These are phyloP conservation scores for Planococcus citri DNA, from an alignment of 1,140 invertebrate species.

Conservation along the genomic window DNA sequence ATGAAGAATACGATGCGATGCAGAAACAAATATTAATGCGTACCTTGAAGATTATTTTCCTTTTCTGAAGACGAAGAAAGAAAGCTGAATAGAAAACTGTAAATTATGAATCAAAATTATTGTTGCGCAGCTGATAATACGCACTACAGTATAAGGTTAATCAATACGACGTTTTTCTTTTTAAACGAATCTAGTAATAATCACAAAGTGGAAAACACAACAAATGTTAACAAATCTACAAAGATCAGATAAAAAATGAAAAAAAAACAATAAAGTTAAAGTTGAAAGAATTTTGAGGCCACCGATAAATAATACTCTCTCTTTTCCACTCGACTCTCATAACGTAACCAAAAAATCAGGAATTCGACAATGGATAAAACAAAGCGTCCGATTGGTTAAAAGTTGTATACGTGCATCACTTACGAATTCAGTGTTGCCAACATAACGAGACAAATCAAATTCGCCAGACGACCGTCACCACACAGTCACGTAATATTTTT, in stretches of 20 bases:
- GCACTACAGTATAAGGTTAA: background rate
- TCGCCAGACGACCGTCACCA: no score
- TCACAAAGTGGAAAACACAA: slow-evolving; percentile 11
- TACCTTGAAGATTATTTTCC: background rate
- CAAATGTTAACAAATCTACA: background rate
- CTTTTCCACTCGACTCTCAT: background rate
- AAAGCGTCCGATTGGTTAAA: background rate
- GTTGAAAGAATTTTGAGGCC: slow-evolving; percentile 14
- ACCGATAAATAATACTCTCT: slow-evolving; percentile 15
- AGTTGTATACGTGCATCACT: slow-evolving; percentile 12
- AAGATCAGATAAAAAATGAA: slow-evolving; percentile 4
- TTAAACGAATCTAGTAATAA: background rate
- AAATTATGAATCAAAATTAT: background rate
- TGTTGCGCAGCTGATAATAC: slow-evolving; percentile 16
- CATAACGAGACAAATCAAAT: no score
- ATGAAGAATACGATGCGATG: background rate
- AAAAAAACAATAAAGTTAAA: slow-evolving; percentile 9
- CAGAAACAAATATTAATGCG: background rate
- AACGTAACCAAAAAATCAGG: slow-evolving; percentile 13
- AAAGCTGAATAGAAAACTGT: background rate
- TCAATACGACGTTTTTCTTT: slow-evolving; percentile 10
- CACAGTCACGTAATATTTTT: no score
- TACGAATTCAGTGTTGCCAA: background rate
- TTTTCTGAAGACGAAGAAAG: background rate
- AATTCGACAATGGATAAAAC: slow-evolving; percentile 14